Conservation (phyloP, 64 coral and sea anemone genomes). For the Catalaphyllia jardinei region DNA sequence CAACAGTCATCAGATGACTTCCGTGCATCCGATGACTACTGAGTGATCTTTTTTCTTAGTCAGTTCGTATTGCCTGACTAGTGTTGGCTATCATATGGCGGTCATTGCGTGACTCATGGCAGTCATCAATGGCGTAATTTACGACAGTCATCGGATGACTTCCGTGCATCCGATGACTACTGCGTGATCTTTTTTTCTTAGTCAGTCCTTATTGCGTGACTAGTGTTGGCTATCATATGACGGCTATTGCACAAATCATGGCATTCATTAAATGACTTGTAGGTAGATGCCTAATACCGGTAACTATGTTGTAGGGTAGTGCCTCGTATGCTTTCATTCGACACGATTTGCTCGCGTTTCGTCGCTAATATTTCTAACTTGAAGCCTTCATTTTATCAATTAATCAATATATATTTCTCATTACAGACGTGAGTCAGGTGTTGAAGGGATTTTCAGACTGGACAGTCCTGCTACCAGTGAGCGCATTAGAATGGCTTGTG, state of each 20-base stretch:
- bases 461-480: slow-evolving; percentile 69
- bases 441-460: slow-evolving; percentile 63
- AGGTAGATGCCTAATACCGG: no score
- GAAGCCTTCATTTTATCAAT: no score
- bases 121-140: no score
- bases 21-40: no score
- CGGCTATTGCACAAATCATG: neutral
- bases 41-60: no score
- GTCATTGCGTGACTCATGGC: neutral
- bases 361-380: neutral
- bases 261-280: neutral
- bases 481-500: slow-evolving; percentile 72
- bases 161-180: no score
- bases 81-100: neutral
- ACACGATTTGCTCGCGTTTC: neutral
- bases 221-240: neutral
- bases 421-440: slow-evolving; percentile 50
- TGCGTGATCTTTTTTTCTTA: no score
- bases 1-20: no score
- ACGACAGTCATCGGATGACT: no score
- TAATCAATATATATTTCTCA: no score
- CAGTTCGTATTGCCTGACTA: neutral
- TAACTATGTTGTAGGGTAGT: no score
- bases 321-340: no score
- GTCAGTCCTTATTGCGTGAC: neutral